Base-by-base conservation (phyloP, 2,797 vertebrate species). In the Schizopygopsis pylzovi region DNA sequence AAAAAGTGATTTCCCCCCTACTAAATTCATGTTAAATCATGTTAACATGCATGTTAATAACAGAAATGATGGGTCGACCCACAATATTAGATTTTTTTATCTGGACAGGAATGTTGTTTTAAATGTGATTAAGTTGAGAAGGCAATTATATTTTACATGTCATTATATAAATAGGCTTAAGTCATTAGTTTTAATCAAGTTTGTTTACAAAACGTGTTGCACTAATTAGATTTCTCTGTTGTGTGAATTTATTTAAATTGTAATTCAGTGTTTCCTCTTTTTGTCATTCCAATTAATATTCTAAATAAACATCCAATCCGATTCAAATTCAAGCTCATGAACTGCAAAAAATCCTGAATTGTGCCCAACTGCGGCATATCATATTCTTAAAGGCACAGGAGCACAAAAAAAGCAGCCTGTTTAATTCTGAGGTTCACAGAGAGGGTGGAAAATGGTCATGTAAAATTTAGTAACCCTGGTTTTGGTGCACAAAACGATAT, bases 371-470 rank as follows among this genome's bases (percentile, higher is more conserved):
- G 68, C 13, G 12, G 6, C 15, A 18, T 37, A 16, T 67, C 7
- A 67, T 37, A 45, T 65, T 63, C 39, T 80, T 65, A 65, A 65
- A 47, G 78, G 59, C 54, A 12, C 41, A 67, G 22, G 43, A 73
- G 71, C 71, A 28, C 70, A 28, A 28, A 45, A 41, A 20, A 45
- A 65, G 45, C 16, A n/a, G 13, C n/a, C 7, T 8, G 28, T 67
- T 67, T 18, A 67, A 16, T 67, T 67, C 28, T 25, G n/a, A 63
- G 15, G 25, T 25, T 65, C 25, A 65, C 54, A 43, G 39, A 80
- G n/a, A 63, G 16, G 59, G n/a, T 20, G 43, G 41, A 67, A 47
- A 80, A 80, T 80, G 5, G 39, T 80, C 10, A 47, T 65, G 6
- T 22, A 4, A 80, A 65, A 47, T 47, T 79, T 22, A 11, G n/a